Base-by-base conservation (phyloP, 1,140 invertebrate species). In the Lepidostoma basale region DNA sequence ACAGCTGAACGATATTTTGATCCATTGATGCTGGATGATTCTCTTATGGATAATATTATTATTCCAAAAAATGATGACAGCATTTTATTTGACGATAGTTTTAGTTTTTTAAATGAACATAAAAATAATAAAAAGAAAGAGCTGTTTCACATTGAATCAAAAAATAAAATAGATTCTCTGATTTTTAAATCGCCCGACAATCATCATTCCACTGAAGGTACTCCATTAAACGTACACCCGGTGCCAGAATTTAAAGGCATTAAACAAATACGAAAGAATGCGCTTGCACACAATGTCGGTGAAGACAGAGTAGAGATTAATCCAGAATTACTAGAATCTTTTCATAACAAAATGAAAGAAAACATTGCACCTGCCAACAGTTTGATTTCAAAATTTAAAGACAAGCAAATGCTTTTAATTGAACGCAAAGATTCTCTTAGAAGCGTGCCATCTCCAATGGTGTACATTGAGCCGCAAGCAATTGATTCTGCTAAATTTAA, bases 71-170 rank as follows among this genome's bases (percentile, higher is more conserved):
- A 44, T 44, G 25, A 63, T 36, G 62, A 63, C 5, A 49, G 42
- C 22, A 12, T 63, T n/a, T 45, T 40, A 23, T 65, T 65, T 33
- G 44, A 65, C 42, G 62, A 65, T 6, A 62, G 22, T 45, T 14
- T 26, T 62, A 28, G 23, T n/a, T 42, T 62, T 22, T 22, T 20
- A 1, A 33, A 39, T 18, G 23, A 42, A 9, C 6, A 44, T 44
- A 9, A n/a, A 23, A 28, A 45, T 0, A 20, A 20, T 3, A 45
- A 23, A 14, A 6, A 10, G 25, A 28, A 28, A 28, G 39, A 62
- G 10, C n/a, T 44, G 25, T 18, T 12, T 18, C 25, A 62, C 12
- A 14, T 12, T 14, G 40, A 40, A n/a, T 23, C 23, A 18, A 45
- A n/a, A n/a, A 49, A 63, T 9, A 33, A 40, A 59, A 18, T 59